Conservation (phyloP, 2,888 invertebrate genomes). For the Caradrina clavipalpis region DNA sequence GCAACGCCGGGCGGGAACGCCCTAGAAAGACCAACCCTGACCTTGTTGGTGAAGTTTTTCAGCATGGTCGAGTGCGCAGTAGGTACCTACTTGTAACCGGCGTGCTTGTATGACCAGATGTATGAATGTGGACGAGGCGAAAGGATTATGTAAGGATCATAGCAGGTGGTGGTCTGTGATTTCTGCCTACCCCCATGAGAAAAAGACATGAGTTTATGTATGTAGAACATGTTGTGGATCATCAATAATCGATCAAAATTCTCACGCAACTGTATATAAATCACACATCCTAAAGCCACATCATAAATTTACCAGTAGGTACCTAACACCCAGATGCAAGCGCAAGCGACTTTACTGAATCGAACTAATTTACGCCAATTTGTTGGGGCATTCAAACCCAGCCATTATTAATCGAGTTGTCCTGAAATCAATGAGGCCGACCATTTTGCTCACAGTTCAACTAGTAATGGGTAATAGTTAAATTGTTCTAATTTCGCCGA, state of each 20-base stretch:
- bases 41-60: no score
- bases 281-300: constrained; percentile 30
- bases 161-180: no score
- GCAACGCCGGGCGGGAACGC: no score
- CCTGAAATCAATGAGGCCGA: constrained; percentile 49
- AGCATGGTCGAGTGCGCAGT: no score
- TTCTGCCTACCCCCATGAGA: no score
- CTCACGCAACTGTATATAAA: constrained; percentile 10
- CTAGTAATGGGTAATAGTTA: constrained; percentile 41
- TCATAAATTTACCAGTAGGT: constrained; percentile 17
- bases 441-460: constrained; percentile 50
- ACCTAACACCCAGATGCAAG: constrained; percentile 15
- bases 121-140: no score
- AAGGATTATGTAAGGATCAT: no score
- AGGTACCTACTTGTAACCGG: no score
- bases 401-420: constrained; percentile 55
- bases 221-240: no score
- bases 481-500: constrained; percentile 37
- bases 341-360: constrained; percentile 44
- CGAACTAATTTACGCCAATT: constrained; percentile 61
- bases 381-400: constrained; percentile 50
- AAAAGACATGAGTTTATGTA: no score
- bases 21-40: no score
- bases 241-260: not conserved
- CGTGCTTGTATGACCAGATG: no score